Evolutionary conservation across 2,113 vertebrate genomes (phyloP), one percentile per base, ranked within the genome.

Genomic region (Ctenomys sociabilis): DNA sequence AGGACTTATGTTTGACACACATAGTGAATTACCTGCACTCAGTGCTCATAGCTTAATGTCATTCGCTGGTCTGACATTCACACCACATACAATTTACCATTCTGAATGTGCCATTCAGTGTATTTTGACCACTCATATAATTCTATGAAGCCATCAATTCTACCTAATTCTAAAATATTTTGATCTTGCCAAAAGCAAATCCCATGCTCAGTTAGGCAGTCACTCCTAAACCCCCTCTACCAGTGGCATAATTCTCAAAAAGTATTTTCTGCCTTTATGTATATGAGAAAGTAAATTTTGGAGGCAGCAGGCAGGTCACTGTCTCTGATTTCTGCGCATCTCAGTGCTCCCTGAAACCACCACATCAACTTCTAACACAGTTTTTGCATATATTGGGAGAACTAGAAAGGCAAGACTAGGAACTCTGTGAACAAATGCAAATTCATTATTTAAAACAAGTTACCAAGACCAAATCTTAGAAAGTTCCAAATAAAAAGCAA

Each of bases 401-500:
- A 37, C 88, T 59, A 49, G 22, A 45, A 40, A 77, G 14, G 85
- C 57, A 89, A 2, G 7, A 2, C 22, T 93, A 88, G 40, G 37
- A 28, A 78, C 0, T 2, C 14, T 93, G 16, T 78, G 37, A 57
- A 83, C n/a, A 91, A 95, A 54, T 68, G 77, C 21, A 81, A 13
- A 16, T 64, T 90, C 19, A 64, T 91, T 96, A 26, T 73, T 77
- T 72, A n/a, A 90, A 81, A 92, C 49, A 89, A 43, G 45, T 52
- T 21, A 26, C 49, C 61, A 19, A 64, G 49, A 54, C 3, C 21
- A n/a, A 40, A 64, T 4, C 22, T 30, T 19, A 12, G 4, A 70
- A 90, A 93, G 64, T 85, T 82, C 72, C 52, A 93, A 94, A 91
- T 16, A 73, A 82, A 91, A 96, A 64, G 7, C 30, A 64, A 89